Evolutionary conservation across 1,140 invertebrate genomes (phyloP), one percentile per base, ranked within the genome.

Genomic region (Drosophila saltans): DNA sequence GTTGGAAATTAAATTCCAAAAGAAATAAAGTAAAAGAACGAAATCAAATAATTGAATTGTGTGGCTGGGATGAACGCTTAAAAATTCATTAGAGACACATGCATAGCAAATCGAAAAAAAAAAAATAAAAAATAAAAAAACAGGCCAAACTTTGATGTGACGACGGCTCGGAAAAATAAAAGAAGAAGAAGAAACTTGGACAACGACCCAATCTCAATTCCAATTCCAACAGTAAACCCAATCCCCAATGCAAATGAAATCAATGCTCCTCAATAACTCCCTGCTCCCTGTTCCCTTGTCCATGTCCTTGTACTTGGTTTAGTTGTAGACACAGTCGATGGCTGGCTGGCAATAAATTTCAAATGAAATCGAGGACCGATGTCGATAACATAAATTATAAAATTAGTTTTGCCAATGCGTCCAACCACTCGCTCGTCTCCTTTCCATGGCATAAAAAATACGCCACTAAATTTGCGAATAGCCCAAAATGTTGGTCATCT

Each of bases 361-460:
- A 52, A 73, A 78, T 72, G 30, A 78, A 78, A 69, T 36, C 75
- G 60, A 39, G 45, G 24, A 21, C 21, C 57, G 36, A 39, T 39
- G 69, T 79, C 76, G 76, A 73, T 78, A 73, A 78, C 75, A 79
- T 78, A 79, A 73, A 79, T 79, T 79, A 79, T 79, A 79, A 79
- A 79, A 79, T 79, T 73, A 79, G 75, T 79, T 52, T 79, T 79
- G 52, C 75, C 64, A 73, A 73, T 64, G 59, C 60, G 62, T 77
- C 69, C 16, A 30, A 2, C 21, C 9, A 16, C 16, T 11, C 10
- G 9, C 48, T 78, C 68, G 68, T 72, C 75, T 45, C 56, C 40
- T 26, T 33, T 52, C 16, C 60, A 67, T 69, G 77, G 58, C 74
- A 77, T 3, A 78, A 78, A 77, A 77, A 77, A 77, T 71, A 41